These are phyloP conservation scores for Sitobion miscanthi DNA, from an alignment of 1,140 invertebrate species.

Conservation along the genomic window DNA sequence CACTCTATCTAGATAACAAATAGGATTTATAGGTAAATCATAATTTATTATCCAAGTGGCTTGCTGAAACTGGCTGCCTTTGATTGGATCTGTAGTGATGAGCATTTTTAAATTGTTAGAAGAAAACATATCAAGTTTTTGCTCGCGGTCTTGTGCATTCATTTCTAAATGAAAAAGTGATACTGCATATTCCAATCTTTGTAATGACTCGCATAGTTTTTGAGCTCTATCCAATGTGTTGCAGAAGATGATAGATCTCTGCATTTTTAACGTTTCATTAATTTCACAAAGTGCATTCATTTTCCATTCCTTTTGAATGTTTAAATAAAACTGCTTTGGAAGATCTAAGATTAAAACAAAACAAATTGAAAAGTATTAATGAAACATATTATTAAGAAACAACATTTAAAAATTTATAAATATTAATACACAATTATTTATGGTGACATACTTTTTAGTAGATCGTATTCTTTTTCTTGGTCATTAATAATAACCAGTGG, in stretches of 20 bases:
- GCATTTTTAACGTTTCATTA: conserved; percentile 97
- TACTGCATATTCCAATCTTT: conserved; percentile 94
- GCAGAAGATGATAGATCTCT: conserved; percentile 99
- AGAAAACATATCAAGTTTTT: conserved; percentile 98
- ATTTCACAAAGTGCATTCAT: conserved; percentile 95
- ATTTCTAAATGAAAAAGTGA: conserved; percentile 99
- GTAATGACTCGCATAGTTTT: conserved; percentile 96
- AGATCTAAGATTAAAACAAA: conserved; percentile 69
- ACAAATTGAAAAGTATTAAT: background rate
- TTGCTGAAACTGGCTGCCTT: conserved; percentile 98
- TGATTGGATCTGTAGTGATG: conserved; percentile 96
- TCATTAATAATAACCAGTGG: conserved; percentile 96
- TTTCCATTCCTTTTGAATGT: conserved; percentile 98
- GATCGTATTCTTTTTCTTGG: conserved; percentile 84
- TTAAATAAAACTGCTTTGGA: conserved; percentile 95
- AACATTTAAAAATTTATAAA: conserved; percentile 9
- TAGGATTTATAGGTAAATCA: conserved; percentile 95
- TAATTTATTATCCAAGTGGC: conserved; percentile 99
- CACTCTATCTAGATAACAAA: conserved; percentile 99
- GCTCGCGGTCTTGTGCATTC: conserved; percentile 96
- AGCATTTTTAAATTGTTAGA: conserved; percentile 95
- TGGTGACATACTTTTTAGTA: background rate
- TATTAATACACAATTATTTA: background rate
- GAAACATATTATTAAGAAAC: background rate
- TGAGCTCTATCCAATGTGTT: conserved; percentile 99